Percentiles rank a stretch among this genome's conserved stretches.
phyloP scores from a whole-genome alignment of 1,140 invertebrate species.

The Anastrepha obliqua region DNA sequence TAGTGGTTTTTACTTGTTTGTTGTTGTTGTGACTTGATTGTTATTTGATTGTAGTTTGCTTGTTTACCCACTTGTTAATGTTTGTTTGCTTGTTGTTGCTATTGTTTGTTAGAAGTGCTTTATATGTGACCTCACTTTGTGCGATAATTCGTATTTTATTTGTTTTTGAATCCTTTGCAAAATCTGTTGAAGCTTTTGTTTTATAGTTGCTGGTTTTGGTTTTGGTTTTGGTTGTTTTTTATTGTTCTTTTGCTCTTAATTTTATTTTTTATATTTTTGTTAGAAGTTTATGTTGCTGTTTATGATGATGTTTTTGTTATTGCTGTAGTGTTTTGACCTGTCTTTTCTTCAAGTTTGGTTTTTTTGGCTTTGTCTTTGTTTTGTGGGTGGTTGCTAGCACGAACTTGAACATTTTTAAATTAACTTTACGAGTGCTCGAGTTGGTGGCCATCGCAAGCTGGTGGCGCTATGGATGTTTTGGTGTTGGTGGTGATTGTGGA shows the following conservation, averaged over 20 bases:
- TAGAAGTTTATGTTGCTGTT: neutral
- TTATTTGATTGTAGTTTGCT: constrained; percentile 17
- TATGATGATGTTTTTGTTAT: neutral
- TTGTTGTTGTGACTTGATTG: constrained; percentile 28
- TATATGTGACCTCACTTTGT: constrained; percentile 5
- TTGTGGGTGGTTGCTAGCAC: neutral
- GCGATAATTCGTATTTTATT: neutral
- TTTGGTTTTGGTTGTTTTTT: neutral
- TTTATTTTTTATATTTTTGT: neutral
- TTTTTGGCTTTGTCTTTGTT: neutral
- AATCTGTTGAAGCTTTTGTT: neutral
- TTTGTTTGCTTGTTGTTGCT: constrained; percentile 34
- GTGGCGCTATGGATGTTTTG: constrained; percentile 15
- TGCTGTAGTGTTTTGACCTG: neutral
- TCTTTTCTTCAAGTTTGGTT: neutral
- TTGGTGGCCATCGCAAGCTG: constrained; percentile 33
- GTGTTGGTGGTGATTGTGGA: neutral
- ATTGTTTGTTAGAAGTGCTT: constrained; percentile 21
- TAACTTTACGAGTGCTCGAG: constrained; percentile 20
- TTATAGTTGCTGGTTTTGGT: neutral
- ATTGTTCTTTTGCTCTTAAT: neutral
- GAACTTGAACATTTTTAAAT: constrained; percentile 27
- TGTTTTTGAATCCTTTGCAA: constrained; percentile 12
- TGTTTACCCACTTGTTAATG: constrained; percentile 16
- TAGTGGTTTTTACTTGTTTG: neutral